Conservation (phyloP, 2,888 invertebrate species). For the Calliphora vomitoria region DNA sequence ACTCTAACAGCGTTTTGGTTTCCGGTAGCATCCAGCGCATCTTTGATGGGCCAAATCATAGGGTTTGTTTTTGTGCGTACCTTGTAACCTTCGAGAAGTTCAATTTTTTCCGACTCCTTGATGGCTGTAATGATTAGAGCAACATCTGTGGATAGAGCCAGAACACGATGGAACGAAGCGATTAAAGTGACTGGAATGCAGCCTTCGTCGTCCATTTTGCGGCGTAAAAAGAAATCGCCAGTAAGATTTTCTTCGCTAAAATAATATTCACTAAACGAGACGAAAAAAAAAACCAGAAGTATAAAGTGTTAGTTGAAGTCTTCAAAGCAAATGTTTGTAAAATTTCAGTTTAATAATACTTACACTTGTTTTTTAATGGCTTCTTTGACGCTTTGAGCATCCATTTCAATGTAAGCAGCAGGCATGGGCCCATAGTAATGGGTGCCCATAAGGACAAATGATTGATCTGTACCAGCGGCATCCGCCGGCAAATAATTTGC, state of each 20-base stretch:
- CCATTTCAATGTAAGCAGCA: conserved; percentile 83
- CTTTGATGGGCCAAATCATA: conserved; percentile 94
- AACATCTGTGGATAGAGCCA: conserved; percentile 93
- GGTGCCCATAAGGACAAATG: conserved; percentile 84
- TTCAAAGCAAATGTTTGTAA: not conserved
- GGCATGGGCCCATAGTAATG: conserved; percentile 84
- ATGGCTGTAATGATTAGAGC: conserved; percentile 94
- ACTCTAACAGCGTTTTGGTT: conserved; percentile 36
- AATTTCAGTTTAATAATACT: conserved; percentile 84
- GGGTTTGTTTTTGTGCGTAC: conserved; percentile 94
- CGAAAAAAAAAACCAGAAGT: conserved; percentile 11
- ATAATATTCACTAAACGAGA: conserved; percentile 95
- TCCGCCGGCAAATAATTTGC: conserved; percentile 81
- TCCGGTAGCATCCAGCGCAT: conserved; percentile 84
- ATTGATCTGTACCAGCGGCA: conserved; percentile 81
- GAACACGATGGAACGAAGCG: conserved; percentile 97
- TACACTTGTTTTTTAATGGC: conserved; percentile 96
- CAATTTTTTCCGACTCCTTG: conserved; percentile 93
- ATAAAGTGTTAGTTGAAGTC: not conserved
- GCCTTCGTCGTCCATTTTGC: conserved; percentile 98
- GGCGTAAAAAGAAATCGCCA: conserved; percentile 97
- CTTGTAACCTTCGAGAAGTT: conserved; percentile 91
- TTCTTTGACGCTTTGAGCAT: conserved; percentile 89
- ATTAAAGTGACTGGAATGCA: conserved; percentile 96
- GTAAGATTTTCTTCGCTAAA: conserved; percentile 98